Evolutionary conservation across 2,888 invertebrate species (phyloP), one percentile per base, ranked within the genome.

Genomic region (Trilocha varians): DNA sequence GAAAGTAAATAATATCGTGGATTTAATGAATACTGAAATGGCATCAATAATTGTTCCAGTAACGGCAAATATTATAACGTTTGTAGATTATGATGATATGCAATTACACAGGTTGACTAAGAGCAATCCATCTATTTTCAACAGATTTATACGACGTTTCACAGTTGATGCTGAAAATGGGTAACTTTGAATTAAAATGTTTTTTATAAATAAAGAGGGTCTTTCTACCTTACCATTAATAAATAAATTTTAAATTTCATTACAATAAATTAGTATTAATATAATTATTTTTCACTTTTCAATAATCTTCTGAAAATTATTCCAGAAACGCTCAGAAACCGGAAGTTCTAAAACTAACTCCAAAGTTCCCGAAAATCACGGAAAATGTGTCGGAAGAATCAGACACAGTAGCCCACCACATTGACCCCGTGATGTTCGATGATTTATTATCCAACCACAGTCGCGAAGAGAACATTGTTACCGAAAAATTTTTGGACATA

Each of bases 21-120:
- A 84, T 42, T 57, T 78, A 6, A 70, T 85, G 32, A 68, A 56
- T 48, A 58, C 68, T 1, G 78, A 83, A 48, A 51, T 83, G 16
- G 70, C 68, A 2, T 57, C 66, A 3, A 51, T 53, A 3, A 51
- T 55, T 18, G 42, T 59, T 9, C 70, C 74, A 8, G 49, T 79
- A 16, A 50, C 58, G 5, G 57, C 67, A 41, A 79, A 74, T 53
- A 52, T 72, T 25, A 59, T 79, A 16, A 62, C 57, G 3, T 46
- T 53, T 13, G 39, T 65, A 2, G 55, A 70, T 43, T 40, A 59
- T 25, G 50, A 51, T 15, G 50, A 52, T 39, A 51, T 57, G 32
- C 51, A 55, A 36, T 50, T 51, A 13, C 52, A 49, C 25, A 65
- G 56, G 47, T n/a, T 34, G n/a, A 8, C 38, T 25, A 38, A 38